Evolutionary conservation across 2,113 vertebrate genomes (phyloP), one percentile per base, ranked within the genome.

Genomic region (Platysteira castanea): DNA sequence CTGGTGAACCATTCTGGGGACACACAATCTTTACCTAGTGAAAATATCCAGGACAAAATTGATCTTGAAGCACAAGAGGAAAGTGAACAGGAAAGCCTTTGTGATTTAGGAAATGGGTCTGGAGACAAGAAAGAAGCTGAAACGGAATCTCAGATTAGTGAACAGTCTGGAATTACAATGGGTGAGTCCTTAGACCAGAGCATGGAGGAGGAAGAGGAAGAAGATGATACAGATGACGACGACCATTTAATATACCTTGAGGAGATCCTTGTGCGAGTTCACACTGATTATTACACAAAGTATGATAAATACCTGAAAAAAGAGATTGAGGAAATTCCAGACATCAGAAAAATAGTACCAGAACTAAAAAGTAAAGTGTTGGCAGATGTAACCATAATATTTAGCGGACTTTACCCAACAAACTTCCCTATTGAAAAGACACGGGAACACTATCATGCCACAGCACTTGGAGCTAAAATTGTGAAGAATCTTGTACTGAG

Each of bases 241-340:
- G 99, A 99, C 96, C 99, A 99, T 93, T 97, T 99, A 89, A 99
- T 99, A 90, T 98, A 99, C 97, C 98, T 99, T 1, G 99, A 99
- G 96, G 99, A 99, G 77, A 98, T 99, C 70, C 98, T 99, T n/a
- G 98, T 98, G 53, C 98, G 99, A 16, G 99, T 99, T 85, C 99
- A 99, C 71, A 98, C 96, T 0, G 99, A 99, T 96, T 99, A n/a
- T 97, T 99, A 99, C 19, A 95, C 98, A 8, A 98, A 98, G 47
- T 99, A 99, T 37, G 99, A 99, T 85, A 96, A 97, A 75, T 98
- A 98, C 92, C 97, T 99, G 65, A 98, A 77, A 77, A 98, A 98
- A 68, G 98, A 99, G 94, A 91, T 86, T 5, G 60, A 94, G 0
- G 99, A 99, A 56, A 97, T 95, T 73, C 99, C 99, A 1, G 99